Base-by-base conservation (phyloP, 2,888 invertebrate genomes). In the Conistra vaccinii region DNA sequence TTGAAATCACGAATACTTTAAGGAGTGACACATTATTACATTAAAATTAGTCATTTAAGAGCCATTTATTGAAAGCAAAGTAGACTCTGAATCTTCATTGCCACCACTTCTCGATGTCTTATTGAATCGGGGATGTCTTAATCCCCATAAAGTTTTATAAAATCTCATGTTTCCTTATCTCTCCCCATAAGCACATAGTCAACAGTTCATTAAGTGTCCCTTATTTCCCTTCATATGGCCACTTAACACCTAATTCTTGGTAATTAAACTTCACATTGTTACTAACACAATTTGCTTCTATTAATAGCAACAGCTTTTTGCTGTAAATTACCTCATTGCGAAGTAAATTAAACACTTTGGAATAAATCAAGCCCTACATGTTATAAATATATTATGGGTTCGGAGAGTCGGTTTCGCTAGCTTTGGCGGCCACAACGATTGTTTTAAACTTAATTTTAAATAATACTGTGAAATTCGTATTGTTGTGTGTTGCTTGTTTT, bases 331-430 rank as follows among this genome's bases (percentile, higher is more conserved):
- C 51, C 42, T 73, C 55, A 63, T 73, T 35, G 39, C 17, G 7
- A 51, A 29, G 35, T 80, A 60, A 75, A 75, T 63, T 65, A 75
- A 80, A 66, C 55, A 67, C 26, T 71, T 63, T 62, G 51, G 20
- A 45, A 60, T 78, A 45, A 60, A 70, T 70, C 53, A 76, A 61
- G 51, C 45, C 12, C 29, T 20, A 32, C n/a, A 6, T 60, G 35
- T 53, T 45, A 53, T 53, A 78, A 78, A 78, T 78, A 69, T 69
- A 69, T 78, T 20, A 76, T 78, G 29, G 12, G 32, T 20, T 60
- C 20, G 17, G 20, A 35, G 26, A 69, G 10, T 55, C 20, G 5
- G 42, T 61, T 78, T 48, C 23, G 29, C n/a, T 48, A 61, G 17
- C 51, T 76, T 69, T n/a, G 51, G 48, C 20, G 20, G 35, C 71